Base-by-base conservation (phyloP, 23 tunicate species). In the Halocynthia roretzi region DNA sequence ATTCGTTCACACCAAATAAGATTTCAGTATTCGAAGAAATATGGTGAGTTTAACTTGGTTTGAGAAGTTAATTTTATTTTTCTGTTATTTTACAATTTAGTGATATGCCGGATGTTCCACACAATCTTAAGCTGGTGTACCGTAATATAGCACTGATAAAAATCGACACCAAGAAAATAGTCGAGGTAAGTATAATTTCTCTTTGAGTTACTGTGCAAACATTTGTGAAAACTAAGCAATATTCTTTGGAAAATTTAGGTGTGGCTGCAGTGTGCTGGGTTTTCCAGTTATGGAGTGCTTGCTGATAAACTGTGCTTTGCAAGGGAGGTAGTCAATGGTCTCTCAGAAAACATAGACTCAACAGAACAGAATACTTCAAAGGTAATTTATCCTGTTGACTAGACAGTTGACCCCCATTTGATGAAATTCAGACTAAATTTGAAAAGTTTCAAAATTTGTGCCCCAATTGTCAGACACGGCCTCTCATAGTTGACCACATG, bases 251-350 rank as follows among this genome's bases (percentile, higher is more conserved):
- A 68, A 23, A 62, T 71, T 23, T 78, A 92, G 98, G 90, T 92
- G 8, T 92, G 98, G 98, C 61, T 92, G 53, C 82, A 57, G 48
- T 82, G 92, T 8, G 68, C 84, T 57, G 98, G 98, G 40, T 92
- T 92, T 61, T 12, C 11, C n/a, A 90, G 78, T 52, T 50, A 82
- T 10, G 20, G 11, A 63, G 82, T 71, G 23, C 67, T 92, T 12
- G 74, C 98, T 6, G 52, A 71, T 51, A 92, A 92, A 58, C 81
- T 92, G 31, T 65, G 48, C 10, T 8, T 65, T 11, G 15, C 70
- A 20, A 65, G 22, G 19, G 31, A 65, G 19, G 5, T 65, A 8
- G 22, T 65, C 1, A 65, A 65, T 20, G 70, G 70, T 65, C 48
- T 65, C 0, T 10, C 70, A 20, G 70, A 15, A 5, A 65, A 65